phyloP scores from a whole-genome alignment of 2,797 vertebrate species.

The Siniperca scherzeri region DNA sequence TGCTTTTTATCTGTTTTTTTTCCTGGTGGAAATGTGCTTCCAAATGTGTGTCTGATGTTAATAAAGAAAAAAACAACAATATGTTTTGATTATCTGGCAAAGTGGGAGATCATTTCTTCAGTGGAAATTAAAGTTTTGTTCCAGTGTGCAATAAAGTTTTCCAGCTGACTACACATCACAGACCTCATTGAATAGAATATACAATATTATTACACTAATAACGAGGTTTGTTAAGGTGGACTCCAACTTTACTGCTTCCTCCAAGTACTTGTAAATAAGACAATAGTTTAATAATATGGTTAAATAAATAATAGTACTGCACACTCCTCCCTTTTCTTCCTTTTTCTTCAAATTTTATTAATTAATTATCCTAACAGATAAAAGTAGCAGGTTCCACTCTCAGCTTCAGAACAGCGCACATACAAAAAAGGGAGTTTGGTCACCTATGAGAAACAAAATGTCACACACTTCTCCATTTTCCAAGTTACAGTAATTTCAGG shows the following conservation, averaged over 20 bases:
- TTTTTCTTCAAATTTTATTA: neutral
- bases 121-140: neutral
- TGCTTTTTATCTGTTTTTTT: neutral
- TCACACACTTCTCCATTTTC: neutral
- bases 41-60: constrained; percentile 1
- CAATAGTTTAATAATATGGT: neutral
- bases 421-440: neutral
- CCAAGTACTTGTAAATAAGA: neutral
- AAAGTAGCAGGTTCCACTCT: neutral
- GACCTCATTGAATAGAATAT: neutral
- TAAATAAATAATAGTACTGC: neutral
- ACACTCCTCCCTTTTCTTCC: neutral
- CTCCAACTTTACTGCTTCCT: neutral
- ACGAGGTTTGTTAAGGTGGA: neutral
- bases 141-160: neutral
- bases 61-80: neutral
- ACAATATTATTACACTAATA: neutral
- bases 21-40: neutral
- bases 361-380: neutral
- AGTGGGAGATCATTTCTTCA: neutral
- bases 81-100: neutral
- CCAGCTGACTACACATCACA: neutral
- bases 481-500: neutral
- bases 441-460: neutral
- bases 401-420: too few relatives aligned